Percentiles rank a stretch among this genome's conserved stretches.
Conservation (phyloP, 2,113 vertebrate species). For the Alexandromys fortis region DNA sequence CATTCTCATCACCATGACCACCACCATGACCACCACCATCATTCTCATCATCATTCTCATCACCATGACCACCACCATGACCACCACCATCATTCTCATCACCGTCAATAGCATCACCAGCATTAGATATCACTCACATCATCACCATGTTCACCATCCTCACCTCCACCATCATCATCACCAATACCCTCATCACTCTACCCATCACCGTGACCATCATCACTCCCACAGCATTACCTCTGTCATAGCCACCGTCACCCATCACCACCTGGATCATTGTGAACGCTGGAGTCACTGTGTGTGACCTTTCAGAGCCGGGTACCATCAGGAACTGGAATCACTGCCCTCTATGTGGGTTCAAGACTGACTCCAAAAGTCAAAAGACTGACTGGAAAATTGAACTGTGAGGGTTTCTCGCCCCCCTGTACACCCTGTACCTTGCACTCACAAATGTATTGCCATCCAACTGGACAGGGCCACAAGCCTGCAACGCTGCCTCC, state of each 20-base stretch:
- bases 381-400: not conserved
- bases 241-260: not conserved
- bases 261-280: not conserved
- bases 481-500: not conserved
- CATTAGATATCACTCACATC: not conserved
- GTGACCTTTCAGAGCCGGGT: fast-evolving
- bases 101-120: not conserved
- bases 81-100: too few relatives aligned
- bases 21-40: not conserved
- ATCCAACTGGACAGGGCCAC: not conserved
- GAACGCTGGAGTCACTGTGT: not conserved
- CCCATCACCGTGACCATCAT: too few relatives aligned
- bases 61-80: not conserved
- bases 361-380: not conserved
- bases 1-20: not conserved
- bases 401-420: not conserved
- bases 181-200: too few relatives aligned
- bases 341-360: not conserved
- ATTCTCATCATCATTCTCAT: too few relatives aligned
- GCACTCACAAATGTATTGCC: not conserved
- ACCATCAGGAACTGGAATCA: not conserved
- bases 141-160: not conserved
- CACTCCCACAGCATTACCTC: too few relatives aligned
- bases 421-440: not conserved
- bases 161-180: too few relatives aligned